phyloP scores from a whole-genome alignment of 2,797 vertebrate genomes.

The Cryptoprocta ferox region DNA sequence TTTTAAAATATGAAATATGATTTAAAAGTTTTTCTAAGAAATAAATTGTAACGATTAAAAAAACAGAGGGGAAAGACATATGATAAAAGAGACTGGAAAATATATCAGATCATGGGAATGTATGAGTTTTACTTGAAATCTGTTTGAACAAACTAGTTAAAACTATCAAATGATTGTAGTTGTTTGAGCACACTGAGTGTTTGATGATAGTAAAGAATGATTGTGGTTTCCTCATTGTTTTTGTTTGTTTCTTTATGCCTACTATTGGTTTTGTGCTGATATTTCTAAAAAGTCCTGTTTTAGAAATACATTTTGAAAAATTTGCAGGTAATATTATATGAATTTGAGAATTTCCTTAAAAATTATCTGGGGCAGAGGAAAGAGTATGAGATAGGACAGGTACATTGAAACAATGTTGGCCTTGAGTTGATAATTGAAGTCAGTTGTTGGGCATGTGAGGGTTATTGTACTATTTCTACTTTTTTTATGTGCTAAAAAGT shows the following conservation, averaged over 20 bases:
- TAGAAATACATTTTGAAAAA: not conserved
- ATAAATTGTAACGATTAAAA: not conserved
- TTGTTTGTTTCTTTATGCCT: not conserved
- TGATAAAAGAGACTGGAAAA: not conserved
- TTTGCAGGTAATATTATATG: not conserved
- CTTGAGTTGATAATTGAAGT: not conserved
- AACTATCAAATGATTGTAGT: not conserved
- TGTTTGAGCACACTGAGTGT: not conserved
- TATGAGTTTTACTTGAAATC: not conserved
- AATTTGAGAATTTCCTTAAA: not conserved
- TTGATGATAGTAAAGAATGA: not conserved
- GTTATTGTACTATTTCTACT: not conserved
- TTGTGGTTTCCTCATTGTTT: not conserved
- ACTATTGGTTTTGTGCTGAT: not conserved
- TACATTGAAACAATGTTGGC: not conserved
- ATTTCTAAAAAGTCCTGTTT: not conserved
- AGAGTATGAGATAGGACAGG: not conserved
- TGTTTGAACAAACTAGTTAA: not conserved
- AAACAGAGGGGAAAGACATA: not conserved
- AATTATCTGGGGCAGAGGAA: not conserved
- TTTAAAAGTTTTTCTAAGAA: not conserved
- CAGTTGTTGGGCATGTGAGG: rapidly evolving
- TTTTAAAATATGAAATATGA: not conserved
- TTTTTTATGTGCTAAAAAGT: not conserved
- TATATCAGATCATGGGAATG: not conserved